Evolutionary conservation across 2,888 invertebrate genomes (phyloP), one percentile per base, ranked within the genome.

Genomic region (Petrolisthes manimaculis): DNA sequence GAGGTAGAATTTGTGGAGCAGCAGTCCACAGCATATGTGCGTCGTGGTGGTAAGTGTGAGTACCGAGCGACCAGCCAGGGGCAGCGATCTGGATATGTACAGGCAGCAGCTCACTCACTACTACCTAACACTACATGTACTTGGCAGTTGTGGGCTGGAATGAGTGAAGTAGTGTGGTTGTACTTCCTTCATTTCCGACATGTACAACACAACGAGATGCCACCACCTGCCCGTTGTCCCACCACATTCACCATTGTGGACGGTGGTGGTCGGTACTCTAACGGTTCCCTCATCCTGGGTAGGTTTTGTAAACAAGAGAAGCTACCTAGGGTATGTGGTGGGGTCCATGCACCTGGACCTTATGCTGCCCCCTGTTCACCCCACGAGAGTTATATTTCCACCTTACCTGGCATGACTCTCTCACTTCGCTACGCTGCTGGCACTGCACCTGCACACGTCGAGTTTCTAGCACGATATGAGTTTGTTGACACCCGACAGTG

Each of bases 61-160:
- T 96, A 96, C 93, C 94, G 96, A 89, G 94, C 96, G 78, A 95
- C 95, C 89, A 95, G 96, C 71, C 96, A 96, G 92, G 96, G 96
- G 92, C 95, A 95, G 92, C 95, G 95, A 74, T 95, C 95, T 91
- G 96, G 96, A 5, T 94, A 95, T 81, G 93, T 96, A 84, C 95
- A 96, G 92, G 96, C 96, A 93, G 96, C 96, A 3, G 94, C 95
- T 82, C 96, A 96, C 93, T 96, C 96, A 0, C 93, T 96, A 87
- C 96, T 96, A 0, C 96, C 96, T 1, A 96, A 97, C 93, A 96
- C 96, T 0, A 96, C 96, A 5, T 97, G 97, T 92, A 95, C 95
- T 89, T 96, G 96, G 93, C 95, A 95, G 56, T 83, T 91, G 56
- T 54, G 80, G 14, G 91, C 89, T 3, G 86, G 87, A 21, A 56